These are phyloP conservation scores for Xylocopa sonorina DNA, from an alignment of 1,140 invertebrate genomes.

Conservation along the genomic window DNA sequence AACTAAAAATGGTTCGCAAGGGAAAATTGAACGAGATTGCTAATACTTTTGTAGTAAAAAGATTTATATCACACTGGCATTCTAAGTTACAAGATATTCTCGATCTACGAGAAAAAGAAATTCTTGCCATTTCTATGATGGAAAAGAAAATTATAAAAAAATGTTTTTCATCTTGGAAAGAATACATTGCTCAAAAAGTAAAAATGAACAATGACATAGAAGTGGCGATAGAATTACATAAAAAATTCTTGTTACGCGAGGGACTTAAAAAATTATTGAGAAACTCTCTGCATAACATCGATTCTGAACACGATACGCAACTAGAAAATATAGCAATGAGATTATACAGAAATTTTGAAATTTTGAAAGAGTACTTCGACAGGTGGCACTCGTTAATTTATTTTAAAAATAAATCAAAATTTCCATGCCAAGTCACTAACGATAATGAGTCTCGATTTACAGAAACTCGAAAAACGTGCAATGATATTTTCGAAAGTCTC, in stretches of 20 bases:
- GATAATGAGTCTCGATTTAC: neutral
- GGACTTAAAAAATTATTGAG: constrained; percentile 34
- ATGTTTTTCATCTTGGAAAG: constrained; percentile 7
- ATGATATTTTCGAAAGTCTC: neutral
- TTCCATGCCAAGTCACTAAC: neutral
- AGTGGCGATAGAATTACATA: constrained; percentile 14
- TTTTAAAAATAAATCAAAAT: neutral
- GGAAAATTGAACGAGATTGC: neutral
- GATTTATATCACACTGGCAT: constrained; percentile 20
- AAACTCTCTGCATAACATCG: constrained; percentile 17
- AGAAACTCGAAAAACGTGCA: neutral
- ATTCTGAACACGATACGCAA: constrained; percentile 3
- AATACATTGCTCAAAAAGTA: constrained; percentile 5
- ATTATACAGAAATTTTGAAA: constrained; percentile 22
- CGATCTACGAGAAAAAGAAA: constrained; percentile 10
- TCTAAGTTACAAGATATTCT: constrained; percentile 4
- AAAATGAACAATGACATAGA: constrained; percentile 2
- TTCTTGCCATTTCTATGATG: neutral
- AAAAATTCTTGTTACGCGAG: constrained; percentile 8
- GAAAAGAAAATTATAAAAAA: constrained; percentile 20
- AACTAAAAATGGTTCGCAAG: constrained; percentile 15
- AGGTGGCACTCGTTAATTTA: constrained; percentile 20
- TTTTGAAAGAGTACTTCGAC: constrained; percentile 27
- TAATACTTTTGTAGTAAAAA: constrained; percentile 13
- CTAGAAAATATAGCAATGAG: neutral